Evolutionary conservation across 2,113 vertebrate species (phyloP).

Genomic region (Megaceryle torquata): DNA sequence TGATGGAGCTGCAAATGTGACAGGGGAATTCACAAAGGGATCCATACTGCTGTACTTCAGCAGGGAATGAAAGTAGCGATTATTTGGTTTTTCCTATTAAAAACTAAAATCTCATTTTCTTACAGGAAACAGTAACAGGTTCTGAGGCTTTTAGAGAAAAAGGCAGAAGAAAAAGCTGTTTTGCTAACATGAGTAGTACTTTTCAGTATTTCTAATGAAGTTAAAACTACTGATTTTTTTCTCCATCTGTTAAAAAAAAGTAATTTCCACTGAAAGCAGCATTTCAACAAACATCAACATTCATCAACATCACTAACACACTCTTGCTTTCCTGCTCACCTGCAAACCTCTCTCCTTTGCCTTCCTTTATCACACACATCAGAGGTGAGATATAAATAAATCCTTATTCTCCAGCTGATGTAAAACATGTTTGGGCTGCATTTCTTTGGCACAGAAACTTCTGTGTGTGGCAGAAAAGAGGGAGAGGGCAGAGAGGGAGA

Average conservation of each 20-base stretch:
- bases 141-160: neutral
- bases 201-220: neutral
- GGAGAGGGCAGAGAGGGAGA: neutral
- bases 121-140: neutral
- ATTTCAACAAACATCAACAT: neutral
- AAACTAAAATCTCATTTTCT: neutral
- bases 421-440: rapidly evolving
- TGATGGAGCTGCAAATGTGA: rapidly evolving
- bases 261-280: neutral
- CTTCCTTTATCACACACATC: neutral
- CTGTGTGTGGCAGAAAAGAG: neutral
- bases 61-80: neutral
- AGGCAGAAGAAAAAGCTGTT: neutral
- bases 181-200: neutral
- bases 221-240: neutral
- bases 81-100: neutral
- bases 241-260: neutral
- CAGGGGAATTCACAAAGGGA: neutral
- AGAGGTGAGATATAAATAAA: neutral
- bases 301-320: neutral
- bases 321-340: neutral
- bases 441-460: neutral
- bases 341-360: rapidly evolving
- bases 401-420: neutral
- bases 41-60: neutral